These are phyloP conservation scores for Zapornia atra DNA, from an alignment of 2,113 vertebrate species.

Conservation along the genomic window DNA sequence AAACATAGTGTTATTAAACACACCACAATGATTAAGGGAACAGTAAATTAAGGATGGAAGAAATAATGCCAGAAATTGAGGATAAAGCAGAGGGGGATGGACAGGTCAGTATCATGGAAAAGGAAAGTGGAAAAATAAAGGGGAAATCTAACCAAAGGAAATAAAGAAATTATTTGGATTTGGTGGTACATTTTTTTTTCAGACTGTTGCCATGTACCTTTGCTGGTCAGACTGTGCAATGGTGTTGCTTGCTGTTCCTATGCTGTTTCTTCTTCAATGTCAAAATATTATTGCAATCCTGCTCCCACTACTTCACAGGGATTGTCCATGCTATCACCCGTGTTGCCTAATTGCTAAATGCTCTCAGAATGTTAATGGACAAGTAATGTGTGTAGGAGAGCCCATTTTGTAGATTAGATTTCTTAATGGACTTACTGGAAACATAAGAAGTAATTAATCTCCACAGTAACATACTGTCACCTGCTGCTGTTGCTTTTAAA, in stretches of 20 bases:
- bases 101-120: neutral
- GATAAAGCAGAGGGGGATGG: neutral
- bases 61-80: neutral
- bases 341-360: constrained; percentile 14
- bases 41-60: neutral
- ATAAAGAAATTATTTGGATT: neutral
- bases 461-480: neutral
- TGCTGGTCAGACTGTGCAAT: neutral
- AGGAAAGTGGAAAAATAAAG: neutral
- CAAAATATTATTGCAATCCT: constrained; percentile 3
- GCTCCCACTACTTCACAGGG: neutral
- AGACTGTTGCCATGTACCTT: neutral
- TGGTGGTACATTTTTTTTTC: neutral
- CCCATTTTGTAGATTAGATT: constrained; percentile 53
- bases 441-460: constrained; percentile 39
- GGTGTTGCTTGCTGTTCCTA: neutral
- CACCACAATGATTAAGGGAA: neutral
- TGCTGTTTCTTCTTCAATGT: neutral
- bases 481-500: neutral
- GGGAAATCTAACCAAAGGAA: neutral
- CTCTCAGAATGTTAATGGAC: constrained; percentile 30
- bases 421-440: constrained; percentile 61
- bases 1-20: neutral
- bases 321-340: neutral
- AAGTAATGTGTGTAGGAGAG: constrained; percentile 7